Evolutionary conservation across 1,140 invertebrate species (phyloP).

Genomic region (Galleria mellonella): DNA sequence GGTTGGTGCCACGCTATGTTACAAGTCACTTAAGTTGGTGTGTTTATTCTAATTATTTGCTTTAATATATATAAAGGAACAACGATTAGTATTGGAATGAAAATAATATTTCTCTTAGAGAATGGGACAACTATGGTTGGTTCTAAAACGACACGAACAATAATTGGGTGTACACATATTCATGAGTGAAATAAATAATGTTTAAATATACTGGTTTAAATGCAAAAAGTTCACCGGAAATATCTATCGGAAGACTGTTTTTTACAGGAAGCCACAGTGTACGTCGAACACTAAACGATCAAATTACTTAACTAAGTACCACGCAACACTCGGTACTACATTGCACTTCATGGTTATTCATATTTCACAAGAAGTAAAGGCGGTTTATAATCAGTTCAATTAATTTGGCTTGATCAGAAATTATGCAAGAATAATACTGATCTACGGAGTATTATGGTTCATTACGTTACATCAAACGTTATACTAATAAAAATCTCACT

Average conservation of each 20-base stretch:
- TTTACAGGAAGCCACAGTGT: slow-evolving; percentile 69
- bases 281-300: slow-evolving; percentile 60
- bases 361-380: slow-evolving; percentile 63
- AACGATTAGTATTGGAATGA: slow-evolving; percentile 42
- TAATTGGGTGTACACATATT: slow-evolving; percentile 8
- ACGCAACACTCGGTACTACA: slow-evolving; percentile 37
- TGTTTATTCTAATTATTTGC: slow-evolving; percentile 19
- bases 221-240: slow-evolving; percentile 60
- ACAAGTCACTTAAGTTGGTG: slow-evolving; percentile 29
- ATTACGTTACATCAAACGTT: slow-evolving; percentile 19
- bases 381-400: slow-evolving; percentile 65
- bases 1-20: slow-evolving; percentile 35
- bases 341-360: slow-evolving; percentile 45
- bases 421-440: slow-evolving; percentile 47
- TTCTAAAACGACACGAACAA: slow-evolving; percentile 6
- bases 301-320: slow-evolving; percentile 63
- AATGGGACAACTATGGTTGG: slow-evolving; percentile 1
- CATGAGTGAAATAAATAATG: slow-evolving; percentile 16
- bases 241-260: slow-evolving; percentile 72
- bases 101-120: slow-evolving; percentile 10
- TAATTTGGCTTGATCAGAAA: slow-evolving; percentile 66
- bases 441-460: slow-evolving; percentile 55
- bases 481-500: slow-evolving; percentile 42
- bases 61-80: slow-evolving; percentile 21
- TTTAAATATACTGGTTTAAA: slow-evolving; percentile 46